A percentile compares a stretch with the other conserved stretches of the same genome.
Conservation (phyloP, 2,113 vertebrate genomes). For the Amblyornis subalaris region DNA sequence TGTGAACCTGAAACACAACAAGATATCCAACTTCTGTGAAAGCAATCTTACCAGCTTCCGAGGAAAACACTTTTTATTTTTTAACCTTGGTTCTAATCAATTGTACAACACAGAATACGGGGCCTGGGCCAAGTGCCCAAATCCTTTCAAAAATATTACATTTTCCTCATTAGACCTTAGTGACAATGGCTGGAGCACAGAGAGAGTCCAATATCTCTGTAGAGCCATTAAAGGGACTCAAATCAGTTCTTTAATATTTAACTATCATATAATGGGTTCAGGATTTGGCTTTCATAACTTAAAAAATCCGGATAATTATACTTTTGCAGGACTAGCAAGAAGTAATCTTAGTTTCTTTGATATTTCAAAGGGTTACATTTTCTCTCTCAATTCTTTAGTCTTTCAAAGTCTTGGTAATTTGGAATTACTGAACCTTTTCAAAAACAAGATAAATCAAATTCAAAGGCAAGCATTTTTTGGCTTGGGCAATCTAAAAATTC, state of each 20-base stretch:
- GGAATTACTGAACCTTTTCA: slow-evolving; percentile 68
- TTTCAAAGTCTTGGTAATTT: slow-evolving; percentile 69
- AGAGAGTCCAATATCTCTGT: slow-evolving; percentile 53
- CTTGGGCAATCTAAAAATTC: slow-evolving; percentile 66
- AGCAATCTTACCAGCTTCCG: slow-evolving; percentile 76
- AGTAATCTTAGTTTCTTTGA: slow-evolving; percentile 70
- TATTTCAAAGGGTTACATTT: slow-evolving; percentile 73
- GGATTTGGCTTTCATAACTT: slow-evolving; percentile 76
- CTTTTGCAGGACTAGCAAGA: slow-evolving; percentile 74
- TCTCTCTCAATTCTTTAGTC: slow-evolving; percentile 67
- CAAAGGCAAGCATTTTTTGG: slow-evolving; percentile 73
- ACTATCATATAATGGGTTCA: slow-evolving; percentile 57
- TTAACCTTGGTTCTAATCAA: slow-evolving; percentile 59
- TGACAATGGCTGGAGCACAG: slow-evolving; percentile 33
- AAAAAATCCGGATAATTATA: slow-evolving; percentile 76
- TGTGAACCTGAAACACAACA: slow-evolving; percentile 73
- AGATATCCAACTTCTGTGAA: slow-evolving; percentile 74
- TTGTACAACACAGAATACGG: background rate
- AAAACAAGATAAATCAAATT: slow-evolving; percentile 84
- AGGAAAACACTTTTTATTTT: slow-evolving; percentile 71
- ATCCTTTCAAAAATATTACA: slow-evolving; percentile 78
- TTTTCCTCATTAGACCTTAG: slow-evolving; percentile 74
- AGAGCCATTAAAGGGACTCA: slow-evolving; percentile 72
- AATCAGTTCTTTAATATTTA: slow-evolving; percentile 63
- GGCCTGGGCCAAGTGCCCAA: slow-evolving; percentile 75